phyloP scores from a whole-genome alignment of 2,888 invertebrate genomes.

The Ornithoptera alexandrae region DNA sequence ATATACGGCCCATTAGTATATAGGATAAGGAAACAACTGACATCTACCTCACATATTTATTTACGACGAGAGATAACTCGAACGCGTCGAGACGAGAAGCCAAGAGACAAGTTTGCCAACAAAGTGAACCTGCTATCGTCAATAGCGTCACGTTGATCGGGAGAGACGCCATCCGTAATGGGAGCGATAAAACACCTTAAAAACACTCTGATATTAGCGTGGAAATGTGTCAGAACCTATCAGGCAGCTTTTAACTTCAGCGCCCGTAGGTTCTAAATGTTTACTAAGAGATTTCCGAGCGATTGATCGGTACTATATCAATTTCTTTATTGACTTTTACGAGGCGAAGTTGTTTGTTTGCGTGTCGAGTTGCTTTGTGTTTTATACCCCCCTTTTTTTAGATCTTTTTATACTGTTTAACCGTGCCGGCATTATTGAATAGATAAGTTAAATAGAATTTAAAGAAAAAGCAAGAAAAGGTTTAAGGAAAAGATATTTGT shows the following conservation, averaged over 20 bases:
- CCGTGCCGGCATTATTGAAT: background rate
- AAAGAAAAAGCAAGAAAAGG: background rate
- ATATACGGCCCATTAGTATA: background rate
- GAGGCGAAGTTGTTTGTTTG: constrained; percentile 10
- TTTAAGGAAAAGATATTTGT: background rate
- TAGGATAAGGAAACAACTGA: background rate
- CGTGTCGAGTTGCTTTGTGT: background rate
- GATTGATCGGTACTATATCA: constrained; percentile 27
- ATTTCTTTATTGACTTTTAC: constrained; percentile 22
- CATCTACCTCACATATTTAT: background rate
- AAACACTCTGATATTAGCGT: constrained; percentile 46
- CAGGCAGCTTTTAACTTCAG: constrained; percentile 37
- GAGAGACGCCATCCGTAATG: constrained; percentile 34
- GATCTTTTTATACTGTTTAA: background rate
- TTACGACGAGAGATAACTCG: background rate
- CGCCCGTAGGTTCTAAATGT: constrained; percentile 16
- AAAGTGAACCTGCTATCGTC: constrained; percentile 24
- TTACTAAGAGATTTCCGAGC: constrained; percentile 24
- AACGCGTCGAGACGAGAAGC: background rate
- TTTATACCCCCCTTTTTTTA: background rate
- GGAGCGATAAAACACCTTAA: constrained; percentile 41
- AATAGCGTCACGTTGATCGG: constrained; percentile 30
- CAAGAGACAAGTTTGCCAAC: constrained; percentile 21
- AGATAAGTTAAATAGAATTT: background rate
- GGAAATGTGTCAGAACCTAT: constrained; percentile 49